Conservation (phyloP, 2,113 vertebrate genomes). For the Dicentrarchus labrax region DNA sequence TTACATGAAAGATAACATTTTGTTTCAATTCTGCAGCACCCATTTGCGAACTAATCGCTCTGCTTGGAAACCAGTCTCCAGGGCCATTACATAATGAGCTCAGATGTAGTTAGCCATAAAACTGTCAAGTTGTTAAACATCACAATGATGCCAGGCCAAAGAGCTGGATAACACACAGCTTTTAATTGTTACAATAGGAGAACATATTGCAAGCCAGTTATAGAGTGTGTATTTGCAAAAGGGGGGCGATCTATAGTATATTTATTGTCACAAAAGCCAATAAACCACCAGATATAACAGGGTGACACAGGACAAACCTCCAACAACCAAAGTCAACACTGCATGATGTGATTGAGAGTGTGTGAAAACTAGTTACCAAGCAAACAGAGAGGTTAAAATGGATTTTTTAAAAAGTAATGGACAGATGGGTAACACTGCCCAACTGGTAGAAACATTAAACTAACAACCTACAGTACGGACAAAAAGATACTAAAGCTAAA, state of each 20-base stretch:
- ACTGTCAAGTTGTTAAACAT: conserved; percentile 74
- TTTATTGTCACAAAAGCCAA: background rate
- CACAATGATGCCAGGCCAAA: conserved; percentile 54
- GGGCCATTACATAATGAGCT: conserved; percentile 74
- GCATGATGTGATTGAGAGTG: background rate
- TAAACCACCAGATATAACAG: background rate
- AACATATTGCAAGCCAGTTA: conserved; percentile 25
- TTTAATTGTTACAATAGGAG: conserved; percentile 50
- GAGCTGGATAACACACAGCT: conserved; percentile 42
- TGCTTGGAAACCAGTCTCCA: conserved; percentile 74
- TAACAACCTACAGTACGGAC: background rate
- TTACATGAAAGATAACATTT: conserved; percentile 72
- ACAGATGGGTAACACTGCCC: background rate
- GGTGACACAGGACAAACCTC: background rate
- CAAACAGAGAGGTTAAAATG: background rate
- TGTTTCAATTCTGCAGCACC: conserved; percentile 60
- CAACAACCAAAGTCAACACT: background rate
- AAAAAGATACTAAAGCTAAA: background rate
- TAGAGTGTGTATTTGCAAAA: background rate
- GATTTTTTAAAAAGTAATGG: background rate
- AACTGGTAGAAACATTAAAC: background rate
- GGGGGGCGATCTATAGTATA: no score
- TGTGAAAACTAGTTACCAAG: background rate
- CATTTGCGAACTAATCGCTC: conserved; percentile 73
- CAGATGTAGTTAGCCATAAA: conserved; percentile 72